phyloP scores from a whole-genome alignment of 2,888 invertebrate genomes.

The Drosophila bunnanda region DNA sequence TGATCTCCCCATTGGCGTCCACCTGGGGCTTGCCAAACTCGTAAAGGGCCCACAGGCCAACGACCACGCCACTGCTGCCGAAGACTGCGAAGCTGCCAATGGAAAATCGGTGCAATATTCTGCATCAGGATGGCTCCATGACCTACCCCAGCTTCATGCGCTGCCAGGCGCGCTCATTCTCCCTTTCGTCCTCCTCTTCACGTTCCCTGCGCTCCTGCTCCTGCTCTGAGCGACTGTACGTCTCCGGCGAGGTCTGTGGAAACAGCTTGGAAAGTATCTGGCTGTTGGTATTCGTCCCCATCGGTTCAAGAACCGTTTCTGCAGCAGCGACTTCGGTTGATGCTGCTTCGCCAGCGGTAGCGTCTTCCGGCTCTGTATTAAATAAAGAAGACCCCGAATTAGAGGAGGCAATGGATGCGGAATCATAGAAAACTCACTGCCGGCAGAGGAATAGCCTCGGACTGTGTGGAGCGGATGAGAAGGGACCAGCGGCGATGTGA shows the following conservation, averaged over 20 bases:
- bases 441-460: conserved; percentile 49
- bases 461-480: conserved; percentile 5
- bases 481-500: background rate
- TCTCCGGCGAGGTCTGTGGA: conserved; percentile 86
- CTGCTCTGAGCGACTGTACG: conserved; percentile 85
- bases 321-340: background rate
- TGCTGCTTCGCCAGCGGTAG: background rate
- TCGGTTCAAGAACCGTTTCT: background rate
- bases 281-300: conserved; percentile 49
- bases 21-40: conserved; percentile 91
- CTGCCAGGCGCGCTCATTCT: conserved; percentile 89
- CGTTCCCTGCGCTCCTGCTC: conserved; percentile 86
- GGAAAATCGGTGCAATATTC: background rate
- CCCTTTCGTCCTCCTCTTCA: conserved; percentile 87
- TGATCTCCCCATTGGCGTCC: conserved; percentile 89
- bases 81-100: conserved; percentile 86
- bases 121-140: background rate
- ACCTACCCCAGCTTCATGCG: conserved; percentile 89
- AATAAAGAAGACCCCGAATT: background rate
- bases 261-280: conserved; percentile 86
- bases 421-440: conserved; percentile 54
- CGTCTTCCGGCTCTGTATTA: conserved; percentile 6
- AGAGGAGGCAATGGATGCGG: background rate
- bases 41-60: conserved; percentile 87
- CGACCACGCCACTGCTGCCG: conserved; percentile 87